Conservation (phyloP, 2,888 invertebrate species). For the Eupithecia inturbata region DNA sequence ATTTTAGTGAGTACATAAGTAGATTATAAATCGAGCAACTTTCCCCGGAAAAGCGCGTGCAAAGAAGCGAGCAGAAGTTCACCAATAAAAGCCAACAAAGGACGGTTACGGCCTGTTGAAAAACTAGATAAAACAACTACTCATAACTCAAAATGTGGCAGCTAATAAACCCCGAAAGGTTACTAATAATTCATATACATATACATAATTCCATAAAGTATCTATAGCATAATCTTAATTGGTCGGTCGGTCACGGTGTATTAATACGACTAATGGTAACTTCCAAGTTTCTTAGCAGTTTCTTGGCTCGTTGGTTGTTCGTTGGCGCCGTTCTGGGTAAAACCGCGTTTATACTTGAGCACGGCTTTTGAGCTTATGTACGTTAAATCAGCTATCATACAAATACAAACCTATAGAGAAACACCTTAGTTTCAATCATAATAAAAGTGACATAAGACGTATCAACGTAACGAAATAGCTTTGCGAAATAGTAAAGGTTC, state of each 20-base stretch:
- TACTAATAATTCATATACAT: slow-evolving; percentile 42
- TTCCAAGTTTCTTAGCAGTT: slow-evolving; percentile 62
- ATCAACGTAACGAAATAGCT: neutral
- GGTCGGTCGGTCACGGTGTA: slow-evolving; percentile 72
- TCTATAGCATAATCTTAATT: slow-evolving; percentile 69
- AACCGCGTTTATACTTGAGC: slow-evolving; percentile 27
- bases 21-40: neutral
- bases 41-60: neutral
- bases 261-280: slow-evolving; percentile 68
- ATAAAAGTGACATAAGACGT: neutral
- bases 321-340: slow-evolving; percentile 50
- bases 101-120: neutral
- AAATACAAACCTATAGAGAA: neutral
- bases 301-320: slow-evolving; percentile 68
- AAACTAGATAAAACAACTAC: neutral
- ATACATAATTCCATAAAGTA: slow-evolving; percentile 47
- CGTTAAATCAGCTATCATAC: neutral
- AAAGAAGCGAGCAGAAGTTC: neutral
- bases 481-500: too few relatives aligned
- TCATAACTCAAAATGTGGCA: neutral
- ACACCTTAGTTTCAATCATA: neutral
- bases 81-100: neutral
- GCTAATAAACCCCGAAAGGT: slow-evolving; percentile 8
- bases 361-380: neutral
- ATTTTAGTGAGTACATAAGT: neutral